These are phyloP conservation scores for Alectoris magna DNA, from an alignment of 2,797 vertebrate species.

Conservation along the genomic window DNA sequence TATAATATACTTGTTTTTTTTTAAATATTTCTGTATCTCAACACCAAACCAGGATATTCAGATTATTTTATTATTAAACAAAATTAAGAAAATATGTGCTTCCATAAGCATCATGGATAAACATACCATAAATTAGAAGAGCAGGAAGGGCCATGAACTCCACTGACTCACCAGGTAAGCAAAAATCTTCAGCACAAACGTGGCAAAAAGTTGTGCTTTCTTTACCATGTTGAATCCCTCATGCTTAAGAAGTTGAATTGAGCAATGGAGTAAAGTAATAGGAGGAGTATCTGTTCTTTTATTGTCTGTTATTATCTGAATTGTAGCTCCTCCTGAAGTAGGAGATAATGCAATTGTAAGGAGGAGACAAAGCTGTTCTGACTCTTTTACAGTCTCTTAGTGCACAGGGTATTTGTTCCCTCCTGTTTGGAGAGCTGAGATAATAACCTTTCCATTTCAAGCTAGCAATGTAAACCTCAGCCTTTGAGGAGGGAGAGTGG, in stretches of 20 bases:
- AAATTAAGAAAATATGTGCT: not conserved
- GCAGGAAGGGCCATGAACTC: not conserved
- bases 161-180: not conserved
- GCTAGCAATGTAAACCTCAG: not conserved
- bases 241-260: not conserved
- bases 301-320: not conserved
- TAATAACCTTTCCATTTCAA: not conserved
- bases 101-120: not conserved
- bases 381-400: not conserved
- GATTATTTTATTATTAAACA: not conserved
- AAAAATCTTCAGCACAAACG: not conserved
- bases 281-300: accelerated
- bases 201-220: not conserved
- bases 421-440: not conserved
- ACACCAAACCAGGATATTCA: not conserved
- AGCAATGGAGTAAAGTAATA: not conserved
- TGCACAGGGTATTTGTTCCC: not conserved
- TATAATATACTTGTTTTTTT: not conserved
- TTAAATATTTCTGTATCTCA: not conserved
- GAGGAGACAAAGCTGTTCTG: not conserved
- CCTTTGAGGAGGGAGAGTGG: not conserved
- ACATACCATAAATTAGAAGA: accelerated
- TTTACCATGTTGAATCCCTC: not conserved
- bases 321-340: not conserved
- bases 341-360: not conserved